A percentile compares a stretch with the other conserved stretches of the same genome.
phyloP scores from a whole-genome alignment of 2,797 vertebrate species.

The Lindbergichthys nudifrons region DNA sequence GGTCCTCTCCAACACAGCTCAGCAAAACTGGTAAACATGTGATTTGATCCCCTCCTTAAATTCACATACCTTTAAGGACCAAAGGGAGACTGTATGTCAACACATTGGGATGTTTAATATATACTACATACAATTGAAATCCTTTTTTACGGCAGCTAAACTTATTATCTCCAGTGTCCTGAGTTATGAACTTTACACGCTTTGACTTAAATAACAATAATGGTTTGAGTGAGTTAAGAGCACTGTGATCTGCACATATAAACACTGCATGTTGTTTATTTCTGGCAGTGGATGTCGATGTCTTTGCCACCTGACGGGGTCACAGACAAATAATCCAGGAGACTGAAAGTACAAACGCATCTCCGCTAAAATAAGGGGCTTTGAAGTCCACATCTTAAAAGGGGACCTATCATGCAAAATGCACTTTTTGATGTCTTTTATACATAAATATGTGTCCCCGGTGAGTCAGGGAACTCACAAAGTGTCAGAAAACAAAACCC shows the following conservation, averaged over 20 bases:
- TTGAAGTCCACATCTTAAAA: not conserved
- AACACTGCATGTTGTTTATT: constrained; percentile 36
- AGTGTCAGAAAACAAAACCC: no score
- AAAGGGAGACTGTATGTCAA: no score
- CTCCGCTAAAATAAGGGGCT: not conserved
- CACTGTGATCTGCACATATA: constrained; percentile 10
- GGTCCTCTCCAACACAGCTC: no score
- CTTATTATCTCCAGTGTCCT: not conserved
- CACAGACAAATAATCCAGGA: constrained; percentile 9
- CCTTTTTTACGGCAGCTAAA: not conserved
- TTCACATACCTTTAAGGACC: no score
- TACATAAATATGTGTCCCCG: no score
- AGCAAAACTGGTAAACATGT: no score
- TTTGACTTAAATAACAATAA: not conserved
- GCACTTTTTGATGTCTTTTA: no score
- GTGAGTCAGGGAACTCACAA: no score
- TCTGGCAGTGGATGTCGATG: not conserved
- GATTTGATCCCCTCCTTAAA: no score
- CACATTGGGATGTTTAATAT: constrained; percentile 1
- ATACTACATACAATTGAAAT: not conserved
- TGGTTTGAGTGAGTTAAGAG: not conserved
- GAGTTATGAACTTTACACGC: constrained; percentile 6
- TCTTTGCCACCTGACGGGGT: constrained; percentile 7
- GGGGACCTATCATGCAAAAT: no score
- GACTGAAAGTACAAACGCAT: constrained; percentile 3